Evolutionary conservation across 2,797 vertebrate genomes (phyloP), one percentile per base, ranked within the genome.

Genomic region (Poecilia wingei): DNA sequence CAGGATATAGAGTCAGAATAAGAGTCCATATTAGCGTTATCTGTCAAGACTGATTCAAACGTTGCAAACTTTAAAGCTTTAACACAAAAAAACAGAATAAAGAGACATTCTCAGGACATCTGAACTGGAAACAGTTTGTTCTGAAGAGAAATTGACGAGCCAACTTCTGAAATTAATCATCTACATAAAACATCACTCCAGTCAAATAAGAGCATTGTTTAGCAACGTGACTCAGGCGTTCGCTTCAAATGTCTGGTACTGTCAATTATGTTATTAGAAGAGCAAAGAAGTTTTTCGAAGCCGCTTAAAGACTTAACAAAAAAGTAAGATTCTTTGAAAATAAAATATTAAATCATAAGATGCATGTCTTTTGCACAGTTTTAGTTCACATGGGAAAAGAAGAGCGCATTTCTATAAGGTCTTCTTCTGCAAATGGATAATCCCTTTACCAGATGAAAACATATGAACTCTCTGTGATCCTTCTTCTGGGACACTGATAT

Each of bases 31-130:
- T 86, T 81, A 59, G 33, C 73, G 28, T 53, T 73, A 9, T 3
- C 81, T 53, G 74, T 78, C 51, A 28, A 28, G 25, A 39, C 75
- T 84, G 83, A 90, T 75, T 86, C 49, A 87, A 83, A 77, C 31
- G 64, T 33, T 78, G 46, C 53, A 69, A 79, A 69, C 25, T 55
- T 69, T 39, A 45, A 8, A 39, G 4, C n/a, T 22, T 66, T 36
- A 36, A 36, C 31, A 77, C 25, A 79, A 33, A 79, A 78, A 83
- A 69, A 41, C 5, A 72, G 74, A 81, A 33, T 71, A 68, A 49
- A 77, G 9, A 73, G 25, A 7, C 16, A 36, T 16, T 41, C 61
- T 57, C 72, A 46, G 72, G 22, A 68, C 2, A 75, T 76, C n/a
- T 79, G 36, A 71, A 80, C 76, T 79, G 81, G 76, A 88, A 84